phyloP scores from a whole-genome alignment of 2,888 invertebrate genomes.

The Argyresthia albistria region DNA sequence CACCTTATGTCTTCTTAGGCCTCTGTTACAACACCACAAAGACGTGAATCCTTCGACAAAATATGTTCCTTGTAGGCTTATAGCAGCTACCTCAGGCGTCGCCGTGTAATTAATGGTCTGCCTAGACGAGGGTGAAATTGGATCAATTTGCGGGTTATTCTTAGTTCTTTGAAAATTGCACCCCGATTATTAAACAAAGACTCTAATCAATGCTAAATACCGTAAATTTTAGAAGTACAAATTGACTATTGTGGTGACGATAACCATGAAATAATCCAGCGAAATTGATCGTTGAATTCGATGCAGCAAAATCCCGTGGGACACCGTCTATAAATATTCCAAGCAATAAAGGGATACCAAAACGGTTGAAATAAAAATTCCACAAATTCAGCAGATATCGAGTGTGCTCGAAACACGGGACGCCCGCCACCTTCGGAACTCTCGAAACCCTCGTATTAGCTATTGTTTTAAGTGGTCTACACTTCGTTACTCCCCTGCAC shows the following conservation, averaged over 20 bases:
- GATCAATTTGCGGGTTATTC: conserved; percentile 61
- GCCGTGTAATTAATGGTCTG: conserved; percentile 61
- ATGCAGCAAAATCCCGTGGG: conserved; percentile 29
- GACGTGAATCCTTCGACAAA: not conserved
- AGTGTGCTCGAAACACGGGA: conserved; percentile 35
- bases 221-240: not conserved
- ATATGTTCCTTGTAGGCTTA: not conserved
- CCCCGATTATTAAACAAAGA: conserved; percentile 5
- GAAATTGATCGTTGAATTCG: no score
- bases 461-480: conserved; percentile 69
- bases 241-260: not conserved
- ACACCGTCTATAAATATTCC: conserved; percentile 43
- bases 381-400: conserved; percentile 64
- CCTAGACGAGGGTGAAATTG: conserved; percentile 55
- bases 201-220: not conserved
- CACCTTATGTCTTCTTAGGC: not conserved
- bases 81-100: conserved; percentile 27
- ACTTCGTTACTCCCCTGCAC: conserved; percentile 65
- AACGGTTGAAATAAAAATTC: conserved; percentile 54
- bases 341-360: conserved; percentile 53
- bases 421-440: not conserved
- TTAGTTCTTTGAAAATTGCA: conserved; percentile 11
- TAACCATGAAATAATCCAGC: no score
- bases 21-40: not conserved
- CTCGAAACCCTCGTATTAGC: conserved; percentile 48